phyloP scores from a whole-genome alignment of 1,140 invertebrate species.

The Adoxophyes honmai region DNA sequence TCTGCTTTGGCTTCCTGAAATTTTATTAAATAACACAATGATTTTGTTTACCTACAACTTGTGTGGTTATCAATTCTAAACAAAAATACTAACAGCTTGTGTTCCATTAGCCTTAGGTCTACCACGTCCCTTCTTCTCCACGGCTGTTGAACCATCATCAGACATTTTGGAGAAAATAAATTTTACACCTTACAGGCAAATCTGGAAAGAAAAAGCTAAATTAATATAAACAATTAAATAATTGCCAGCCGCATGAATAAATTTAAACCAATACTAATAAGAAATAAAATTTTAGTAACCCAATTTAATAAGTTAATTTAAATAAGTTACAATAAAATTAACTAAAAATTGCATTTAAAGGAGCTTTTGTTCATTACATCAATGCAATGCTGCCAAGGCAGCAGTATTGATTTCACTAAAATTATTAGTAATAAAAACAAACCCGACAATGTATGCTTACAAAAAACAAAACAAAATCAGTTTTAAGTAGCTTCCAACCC shows the following conservation, averaged over 20 bases:
- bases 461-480: too few relatives aligned
- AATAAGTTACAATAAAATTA: too few relatives aligned
- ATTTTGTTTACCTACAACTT: not conserved
- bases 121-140: slow-evolving; percentile 75
- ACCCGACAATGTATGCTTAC: too few relatives aligned
- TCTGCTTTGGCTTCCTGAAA: slow-evolving; percentile 66
- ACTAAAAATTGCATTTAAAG: too few relatives aligned
- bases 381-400: slow-evolving; percentile 1
- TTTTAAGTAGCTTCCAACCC: too few relatives aligned
- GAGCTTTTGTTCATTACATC: too few relatives aligned
- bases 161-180: slow-evolving; percentile 56
- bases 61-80: not conserved
- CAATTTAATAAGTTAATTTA: too few relatives aligned
- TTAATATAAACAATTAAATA: too few relatives aligned
- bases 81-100: slow-evolving; percentile 46
- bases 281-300: too few relatives aligned
- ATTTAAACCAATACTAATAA: too few relatives aligned
- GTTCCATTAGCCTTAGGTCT: slow-evolving; percentile 75
- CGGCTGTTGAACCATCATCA: slow-evolving; percentile 73
- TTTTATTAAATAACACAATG: slow-evolving; percentile 13
- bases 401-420: slow-evolving; percentile 6
- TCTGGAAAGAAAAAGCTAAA: slow-evolving; percentile 22
- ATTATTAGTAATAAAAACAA: too few relatives aligned
- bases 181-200: slow-evolving; percentile 23
- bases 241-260: too few relatives aligned